Evolutionary conservation across 2,113 vertebrate species (phyloP), one percentile per base, ranked within the genome.

Genomic region (Galeopterus variegatus): DNA sequence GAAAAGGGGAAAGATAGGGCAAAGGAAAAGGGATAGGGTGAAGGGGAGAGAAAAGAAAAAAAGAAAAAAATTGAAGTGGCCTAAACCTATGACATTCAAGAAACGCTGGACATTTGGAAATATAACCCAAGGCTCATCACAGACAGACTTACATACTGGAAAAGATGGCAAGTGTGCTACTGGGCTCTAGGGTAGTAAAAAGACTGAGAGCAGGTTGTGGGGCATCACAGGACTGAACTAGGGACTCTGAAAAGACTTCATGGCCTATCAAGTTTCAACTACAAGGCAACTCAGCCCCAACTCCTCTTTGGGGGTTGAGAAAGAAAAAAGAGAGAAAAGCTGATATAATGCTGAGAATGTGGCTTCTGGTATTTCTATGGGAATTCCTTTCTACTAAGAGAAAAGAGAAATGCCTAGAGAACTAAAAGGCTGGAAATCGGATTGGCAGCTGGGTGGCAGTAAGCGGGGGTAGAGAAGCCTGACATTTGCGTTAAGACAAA

Each of bases 351-450:
- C 91, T 89, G 73, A 91, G 85, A 81, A 86, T 52, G 45, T 77
- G 88, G 93, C 70, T 96, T 96, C 60, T n/a, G 88, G 67, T 81
- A 93, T 92, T 96, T 93, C 94, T 86, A 58, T 75, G 72, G 85
- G 91, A 95, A 96, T 88, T 89, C 52, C n/a, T 93, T 96, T 88
- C 90, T 84, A 80, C 33, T 83, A 77, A 95, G 75, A 97, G 93
- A 96, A 94, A 96, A 54, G 58, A 69, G 36, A 81, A 56, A 58
- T 80, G 81, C 80, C 94, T 73, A 45, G 60, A 95, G 64, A 93
- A 75, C 73, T 52, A 33, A 87, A 96, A 80, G 79, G n/a, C 72
- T 79, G 83, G 72, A 58, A 89, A 62, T 80, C 1, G 1, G 72
- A 89, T 67, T 95, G 96, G 89, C 92, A 96, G 83, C 48, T 36